A percentile compares a stretch with the other conserved stretches of the same genome.
Conservation (phyloP, 2,797 vertebrate genomes). For the Glossophaga mutica region DNA sequence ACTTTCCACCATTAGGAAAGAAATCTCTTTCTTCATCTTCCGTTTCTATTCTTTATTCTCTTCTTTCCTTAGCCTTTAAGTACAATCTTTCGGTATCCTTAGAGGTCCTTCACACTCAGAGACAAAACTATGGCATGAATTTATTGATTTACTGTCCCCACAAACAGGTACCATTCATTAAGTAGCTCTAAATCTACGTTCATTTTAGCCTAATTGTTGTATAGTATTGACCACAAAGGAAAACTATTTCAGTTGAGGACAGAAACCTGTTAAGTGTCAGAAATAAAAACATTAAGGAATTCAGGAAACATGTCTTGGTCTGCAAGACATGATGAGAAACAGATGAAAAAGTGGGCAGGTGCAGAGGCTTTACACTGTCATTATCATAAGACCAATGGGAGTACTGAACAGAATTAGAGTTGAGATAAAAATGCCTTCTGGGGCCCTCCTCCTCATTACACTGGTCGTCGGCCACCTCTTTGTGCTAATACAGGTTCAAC, state of each 20-base stretch:
- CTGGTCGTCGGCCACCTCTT: neutral
- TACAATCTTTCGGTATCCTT: neutral
- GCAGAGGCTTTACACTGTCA: neutral
- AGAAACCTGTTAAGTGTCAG: neutral
- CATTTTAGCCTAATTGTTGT: neutral
- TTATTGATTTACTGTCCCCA: neutral
- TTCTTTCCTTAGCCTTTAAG: neutral
- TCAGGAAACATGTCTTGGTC: neutral
- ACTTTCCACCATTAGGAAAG: neutral
- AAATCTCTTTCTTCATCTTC: neutral
- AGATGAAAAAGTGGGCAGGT: neutral
- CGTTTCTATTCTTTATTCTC: neutral
- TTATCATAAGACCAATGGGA: neutral
- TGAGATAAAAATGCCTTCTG: neutral
- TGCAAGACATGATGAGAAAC: neutral
- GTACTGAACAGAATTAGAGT: neutral
- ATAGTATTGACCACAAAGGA: neutral
- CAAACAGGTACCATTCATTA: neutral
- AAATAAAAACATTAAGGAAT: conserved; percentile 12
- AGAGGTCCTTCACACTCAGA: neutral
- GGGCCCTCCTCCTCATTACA: neutral
- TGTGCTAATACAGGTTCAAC: neutral
- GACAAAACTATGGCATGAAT: neutral
- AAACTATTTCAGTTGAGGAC: conserved; percentile 18
- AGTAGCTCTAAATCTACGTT: neutral